phyloP scores from a whole-genome alignment of 2,113 vertebrate species.

The Eudyptes chrysolophus region DNA sequence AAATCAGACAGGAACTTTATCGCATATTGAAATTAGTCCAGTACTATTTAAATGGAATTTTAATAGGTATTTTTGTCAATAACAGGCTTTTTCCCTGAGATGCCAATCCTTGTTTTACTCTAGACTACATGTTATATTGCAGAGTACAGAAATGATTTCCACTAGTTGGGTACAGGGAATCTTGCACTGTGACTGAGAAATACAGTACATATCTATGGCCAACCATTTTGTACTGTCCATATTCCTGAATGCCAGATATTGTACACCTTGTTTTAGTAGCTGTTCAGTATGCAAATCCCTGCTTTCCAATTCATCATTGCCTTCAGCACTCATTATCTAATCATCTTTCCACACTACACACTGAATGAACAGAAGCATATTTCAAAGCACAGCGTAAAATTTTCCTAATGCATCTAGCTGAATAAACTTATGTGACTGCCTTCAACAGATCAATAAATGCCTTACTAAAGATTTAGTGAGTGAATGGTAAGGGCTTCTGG shows the following conservation, averaged over 20 bases:
- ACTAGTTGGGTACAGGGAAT: neutral
- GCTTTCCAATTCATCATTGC: slow-evolving; percentile 30
- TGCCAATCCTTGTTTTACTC: neutral
- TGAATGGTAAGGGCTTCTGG: neutral
- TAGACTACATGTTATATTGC: neutral
- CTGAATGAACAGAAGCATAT: neutral
- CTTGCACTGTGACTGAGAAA: neutral
- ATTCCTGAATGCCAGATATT: neutral
- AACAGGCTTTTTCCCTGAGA: neutral
- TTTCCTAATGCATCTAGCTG: neutral
- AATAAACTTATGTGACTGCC: neutral
- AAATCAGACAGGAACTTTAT: neutral
- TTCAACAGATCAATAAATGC: slow-evolving; percentile 11
- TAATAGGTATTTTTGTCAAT: neutral
- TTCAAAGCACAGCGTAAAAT: slow-evolving; percentile 24
- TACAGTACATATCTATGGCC: neutral
- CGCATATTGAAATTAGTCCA: neutral
- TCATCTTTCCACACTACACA: neutral
- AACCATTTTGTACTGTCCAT: neutral
- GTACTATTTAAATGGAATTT: neutral
- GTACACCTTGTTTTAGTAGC: neutral
- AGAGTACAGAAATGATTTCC: neutral
- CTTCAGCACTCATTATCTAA: slow-evolving; percentile 41
- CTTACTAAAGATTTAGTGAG: neutral
- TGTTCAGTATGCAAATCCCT: slow-evolving; percentile 37